Conservation (phyloP, 2,113 vertebrate genomes). For the Labeo catla region DNA sequence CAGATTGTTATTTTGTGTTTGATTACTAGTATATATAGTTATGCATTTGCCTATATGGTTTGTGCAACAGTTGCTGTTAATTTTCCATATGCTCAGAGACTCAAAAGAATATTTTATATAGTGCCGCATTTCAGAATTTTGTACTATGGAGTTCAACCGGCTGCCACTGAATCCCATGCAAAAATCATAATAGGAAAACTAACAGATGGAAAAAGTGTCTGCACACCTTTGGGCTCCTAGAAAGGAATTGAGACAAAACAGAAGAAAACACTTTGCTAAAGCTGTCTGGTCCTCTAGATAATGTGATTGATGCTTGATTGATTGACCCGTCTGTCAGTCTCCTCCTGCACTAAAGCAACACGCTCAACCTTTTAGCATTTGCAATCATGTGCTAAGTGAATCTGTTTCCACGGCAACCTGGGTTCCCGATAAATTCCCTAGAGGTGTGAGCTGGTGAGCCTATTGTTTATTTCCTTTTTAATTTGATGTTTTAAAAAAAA, state of each 20-base stretch:
- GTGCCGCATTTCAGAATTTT: background rate
- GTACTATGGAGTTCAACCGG: background rate
- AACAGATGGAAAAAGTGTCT: background rate
- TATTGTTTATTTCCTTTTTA: conserved; percentile 64
- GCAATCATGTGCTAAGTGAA: conserved; percentile 76
- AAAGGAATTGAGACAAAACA: background rate
- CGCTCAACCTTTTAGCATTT: conserved; percentile 76
- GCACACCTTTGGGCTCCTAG: background rate
- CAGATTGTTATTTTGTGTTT: background rate
- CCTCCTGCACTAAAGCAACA: conserved; percentile 63
- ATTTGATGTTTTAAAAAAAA: background rate
- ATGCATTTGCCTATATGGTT: too few species aligned
- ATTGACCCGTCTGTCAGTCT: conserved; percentile 69
- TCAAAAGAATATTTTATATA: too few species aligned
- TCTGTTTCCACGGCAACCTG: conserved; percentile 83
- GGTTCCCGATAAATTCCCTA: conserved; percentile 74
- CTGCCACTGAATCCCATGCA: background rate
- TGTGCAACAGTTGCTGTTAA: background rate
- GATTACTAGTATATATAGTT: background rate
- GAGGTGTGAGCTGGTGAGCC: conserved; percentile 67
- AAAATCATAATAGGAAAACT: background rate
- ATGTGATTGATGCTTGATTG: background rate
- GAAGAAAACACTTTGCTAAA: background rate
- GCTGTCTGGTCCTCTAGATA: background rate
- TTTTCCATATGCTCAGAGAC: background rate